Evolutionary conservation across 2,113 vertebrate species (phyloP), one percentile per base, ranked within the genome.

Genomic region (Callaeas wilsoni): DNA sequence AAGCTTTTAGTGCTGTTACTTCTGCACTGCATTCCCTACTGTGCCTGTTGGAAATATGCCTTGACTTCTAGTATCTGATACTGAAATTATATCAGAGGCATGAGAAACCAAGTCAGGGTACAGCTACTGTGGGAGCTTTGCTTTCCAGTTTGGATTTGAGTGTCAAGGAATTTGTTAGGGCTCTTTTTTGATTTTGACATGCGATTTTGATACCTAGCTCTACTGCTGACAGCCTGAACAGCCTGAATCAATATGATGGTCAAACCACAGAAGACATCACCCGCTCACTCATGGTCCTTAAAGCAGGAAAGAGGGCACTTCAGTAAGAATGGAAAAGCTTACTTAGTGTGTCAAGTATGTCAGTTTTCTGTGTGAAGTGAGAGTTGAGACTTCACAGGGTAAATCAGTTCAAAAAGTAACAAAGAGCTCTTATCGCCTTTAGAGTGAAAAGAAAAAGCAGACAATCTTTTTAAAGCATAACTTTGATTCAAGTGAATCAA

Each of bases 401-500:
- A 91, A 79, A 84, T 63, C 26, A 41, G 25, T 68, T 59, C 13
- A 25, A 77, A 73, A 92, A 68, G 77, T 37, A 89, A 74, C 35
- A 73, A 71, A 91, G 18, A 49, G 9, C 18, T 84, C 29, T 94
- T 78, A 89, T 8, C 56, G 35, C 27, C 35, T 59, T 68, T 9
- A 22, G 35, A 90, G 39, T 53, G 41, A 87, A 90, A 46, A 68
- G 52, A 35, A 84, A 87, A 71, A 49, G 7, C 4, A 70, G 32
- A 37, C 39, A 59, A 52, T 41, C 23, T 57, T 90, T 84, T 55
- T n/a, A 84, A 92, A 80, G 10, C 19, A 30, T 39, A 67, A 5
- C 19, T 94, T 86, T 95, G 50, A 86, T 84, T 93, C 65, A 78
- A 93, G n/a, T 89, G 55, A 93, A 90, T 59, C 52, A 86, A 85